Percentiles rank a stretch among this genome's conserved stretches.
Evolutionary conservation across 2,888 invertebrate genomes (phyloP).

Genomic region (Drosophila basisetae): DNA sequence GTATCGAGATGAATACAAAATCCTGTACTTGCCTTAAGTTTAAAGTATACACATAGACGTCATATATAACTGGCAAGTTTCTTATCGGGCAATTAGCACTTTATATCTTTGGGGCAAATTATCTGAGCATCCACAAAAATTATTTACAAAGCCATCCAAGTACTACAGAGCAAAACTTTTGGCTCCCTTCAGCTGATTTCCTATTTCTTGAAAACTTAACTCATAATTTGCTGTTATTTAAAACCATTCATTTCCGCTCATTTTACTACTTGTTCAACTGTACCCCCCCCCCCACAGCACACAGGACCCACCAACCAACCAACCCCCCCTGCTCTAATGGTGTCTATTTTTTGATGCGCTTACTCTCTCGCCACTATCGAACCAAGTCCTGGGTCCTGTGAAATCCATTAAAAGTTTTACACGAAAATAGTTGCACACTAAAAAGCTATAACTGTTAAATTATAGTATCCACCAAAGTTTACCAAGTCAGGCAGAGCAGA

Average conservation of each 20-base stretch:
- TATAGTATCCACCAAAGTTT: constrained; percentile 77
- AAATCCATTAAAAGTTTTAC: constrained; percentile 82
- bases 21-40: background rate
- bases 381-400: constrained; percentile 65
- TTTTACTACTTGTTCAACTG: constrained; percentile 69
- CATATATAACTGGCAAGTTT: constrained; percentile 29
- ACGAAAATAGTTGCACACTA: constrained; percentile 81
- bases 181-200: constrained; percentile 48
- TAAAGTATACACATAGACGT: constrained; percentile 6
- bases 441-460: constrained; percentile 80
- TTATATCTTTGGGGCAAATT: constrained; percentile 50
- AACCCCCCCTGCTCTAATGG: constrained; percentile 41
- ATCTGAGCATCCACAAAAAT: constrained; percentile 66
- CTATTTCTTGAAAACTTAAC: constrained; percentile 65
- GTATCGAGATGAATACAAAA: background rate
- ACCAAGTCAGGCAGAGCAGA: constrained; percentile 14
- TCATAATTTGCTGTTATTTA: constrained; percentile 81
- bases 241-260: constrained; percentile 82
- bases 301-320: background rate
- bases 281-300: background rate
- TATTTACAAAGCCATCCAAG: constrained; percentile 76
- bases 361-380: constrained; percentile 66
- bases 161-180: constrained; percentile 65
- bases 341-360: constrained; percentile 78
- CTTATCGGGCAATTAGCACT: constrained; percentile 63